Evolutionary conservation across 2,113 vertebrate species (phyloP), one percentile per base, ranked within the genome.

Genomic region (Gasterosteus nipponicus): DNA sequence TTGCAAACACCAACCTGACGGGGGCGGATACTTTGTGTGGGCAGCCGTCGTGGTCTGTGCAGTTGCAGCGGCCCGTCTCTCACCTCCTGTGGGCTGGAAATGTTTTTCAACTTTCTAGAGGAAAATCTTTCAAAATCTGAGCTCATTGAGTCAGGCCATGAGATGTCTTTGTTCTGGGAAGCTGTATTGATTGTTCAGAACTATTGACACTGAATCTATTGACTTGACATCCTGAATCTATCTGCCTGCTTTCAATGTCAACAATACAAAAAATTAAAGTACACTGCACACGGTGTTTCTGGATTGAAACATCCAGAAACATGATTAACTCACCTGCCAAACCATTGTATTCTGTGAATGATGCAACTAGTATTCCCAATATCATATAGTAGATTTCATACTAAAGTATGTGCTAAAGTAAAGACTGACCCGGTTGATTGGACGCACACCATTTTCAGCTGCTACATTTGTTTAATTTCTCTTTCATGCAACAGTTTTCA

Each of bases 61-160:
- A 69, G 73, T 79, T 94, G 92, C 68, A 29, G 19, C 14, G 74
- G 77, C 18, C 66, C 60, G 39, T 82, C 73, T 10, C 61, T 94
- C 76, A 89, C 53, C 6, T 68, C 73, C 3, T 10, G 26, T 2
- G 86, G 84, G 1, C 77, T 93, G 69, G 77, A 79, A 44, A 6
- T 41, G 10, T 87, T 94, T 75, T 93, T 93, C 69, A 77, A 77
- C 12, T 86, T 69, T 49, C 84, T 95, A 33, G 67, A 18, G 89
- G 92, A 93, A 91, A 75, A 78, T n/a, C n/a, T 86, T 9, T 2
- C 26, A 31, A 10, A n/a, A 33, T n/a, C 33, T 4, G 31, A 65
- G 7, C 10, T 19, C 5, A 19, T 2, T 3, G 4, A n/a, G 8
- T 19, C 62, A 39, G 57, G n/a, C 31, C 29, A 18, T 14, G 19